phyloP scores from a whole-genome alignment of 1,140 invertebrate genomes.

The Bombyx mori region ASM3026992v2 NC_085109.1:7156001-7156500 shows the following conservation, averaged over 20 bases:
- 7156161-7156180: constrained; percentile 62
- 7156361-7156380: too few species aligned
- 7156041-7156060: constrained; percentile 41
- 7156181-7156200: constrained; percentile 48
- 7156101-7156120: constrained; percentile 41
- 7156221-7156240: constrained; percentile 36
- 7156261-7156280: constrained; percentile 11
- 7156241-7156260: constrained; percentile 30
- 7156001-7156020: constrained; percentile 61
- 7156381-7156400: too few species aligned
- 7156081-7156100: constrained; percentile 26
- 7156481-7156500: too few species aligned
- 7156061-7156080: constrained; percentile 34
- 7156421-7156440: too few species aligned
- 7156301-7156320: too few species aligned
- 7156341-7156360: too few species aligned
- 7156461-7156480: too few species aligned
- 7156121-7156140: constrained; percentile 36
- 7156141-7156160: constrained; percentile 58
- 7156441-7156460: too few species aligned
- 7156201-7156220: constrained; percentile 29
- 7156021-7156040: constrained; percentile 62
- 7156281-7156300: too few species aligned
- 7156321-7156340: too few species aligned
- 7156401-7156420: too few species aligned